Evolutionary conservation across 2,797 vertebrate species (phyloP), one percentile per base, ranked within the genome.

Genomic region (Vireo griseus): DNA sequence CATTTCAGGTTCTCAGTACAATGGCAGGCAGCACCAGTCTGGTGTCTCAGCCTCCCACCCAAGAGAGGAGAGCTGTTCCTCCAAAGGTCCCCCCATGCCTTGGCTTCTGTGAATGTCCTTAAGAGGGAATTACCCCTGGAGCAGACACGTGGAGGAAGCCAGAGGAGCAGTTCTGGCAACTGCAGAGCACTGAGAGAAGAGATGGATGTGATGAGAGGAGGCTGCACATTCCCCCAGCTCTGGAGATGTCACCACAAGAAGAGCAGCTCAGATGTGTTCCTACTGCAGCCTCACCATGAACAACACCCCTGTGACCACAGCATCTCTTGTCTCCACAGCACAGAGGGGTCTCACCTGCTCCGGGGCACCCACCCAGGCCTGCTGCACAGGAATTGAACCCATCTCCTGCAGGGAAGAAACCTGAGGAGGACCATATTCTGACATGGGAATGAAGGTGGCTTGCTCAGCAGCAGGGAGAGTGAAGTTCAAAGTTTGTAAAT

Each of bases 121-220:
- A 57, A 48, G 31, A 62, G 13, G 15, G 13, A 20, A 4, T 57
- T 50, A 12, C 7, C 26, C 44, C 11, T 22, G 16, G 48, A 62
- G 33, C 14, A 73, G 59, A 12, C 0, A 1, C 0, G 0, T 18
- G 33, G n/a, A 55, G 40, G 22, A 76, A 65, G n/a, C 11, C 63
- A 22, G 24, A 11, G 28, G 33, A 9, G 19, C 52, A 59, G 33
- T 5, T 21, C 45, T 25, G 74, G 54, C 40, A 25, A 5, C 24
- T 76, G 35, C 51, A 40, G 40, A 24, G 57, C 12, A n/a, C 44
- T 40, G 18, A 50, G 18, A n/a, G 20, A 17, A 40, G 39, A 44
- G 19, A 12, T 7, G 18, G 17, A 7, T 5, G 0, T 37, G 61
- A 29, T 1, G 0, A 72, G 26, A 35, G 28, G 22, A 67, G 54